A percentile compares a stretch with the other conserved stretches of the same genome.
Evolutionary conservation across 2,797 vertebrate genomes (phyloP).

Genomic region (Mastacembelus armatus): DNA sequence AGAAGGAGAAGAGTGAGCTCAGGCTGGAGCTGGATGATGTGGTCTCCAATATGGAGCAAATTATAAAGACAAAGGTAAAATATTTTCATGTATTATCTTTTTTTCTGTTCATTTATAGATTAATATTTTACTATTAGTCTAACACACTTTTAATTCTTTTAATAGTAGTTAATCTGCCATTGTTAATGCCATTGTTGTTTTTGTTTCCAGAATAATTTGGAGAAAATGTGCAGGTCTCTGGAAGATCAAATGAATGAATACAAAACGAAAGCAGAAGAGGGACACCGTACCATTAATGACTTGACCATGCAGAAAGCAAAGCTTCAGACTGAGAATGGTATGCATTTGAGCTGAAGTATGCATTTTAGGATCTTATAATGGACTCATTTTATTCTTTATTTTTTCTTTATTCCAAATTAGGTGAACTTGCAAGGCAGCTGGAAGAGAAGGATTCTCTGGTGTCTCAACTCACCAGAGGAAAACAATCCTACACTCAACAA

Average conservation of each 20-base stretch:
- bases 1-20: conserved; percentile 85
- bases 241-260: conserved; percentile 90
- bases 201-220: conserved; percentile 83
- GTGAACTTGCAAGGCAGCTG: conserved; percentile 84
- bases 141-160: too few species aligned
- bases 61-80: conserved; percentile 85
- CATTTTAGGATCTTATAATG: not conserved
- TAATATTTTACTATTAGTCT: too few species aligned
- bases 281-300: conserved; percentile 86
- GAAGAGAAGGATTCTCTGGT: conserved; percentile 89
- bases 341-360: not conserved
- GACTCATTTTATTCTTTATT: not conserved
- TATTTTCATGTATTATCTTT: too few species aligned
- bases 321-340: conserved; percentile 90
- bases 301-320: conserved; percentile 87
- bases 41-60: conserved; percentile 88
- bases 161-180: not conserved
- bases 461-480: conserved; percentile 88
- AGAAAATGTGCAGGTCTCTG: conserved; percentile 87
- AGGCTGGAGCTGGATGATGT: conserved; percentile 90
- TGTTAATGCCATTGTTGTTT: not conserved
- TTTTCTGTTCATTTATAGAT: too few species aligned
- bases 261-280: conserved; percentile 86
- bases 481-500: conserved; percentile 88
- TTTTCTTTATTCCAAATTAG: conserved; percentile 68